Percentiles rank a stretch among this genome's conserved stretches.
Conservation (phyloP, 2,888 invertebrate genomes). For the Harpagoxenus sublaevis region DNA sequence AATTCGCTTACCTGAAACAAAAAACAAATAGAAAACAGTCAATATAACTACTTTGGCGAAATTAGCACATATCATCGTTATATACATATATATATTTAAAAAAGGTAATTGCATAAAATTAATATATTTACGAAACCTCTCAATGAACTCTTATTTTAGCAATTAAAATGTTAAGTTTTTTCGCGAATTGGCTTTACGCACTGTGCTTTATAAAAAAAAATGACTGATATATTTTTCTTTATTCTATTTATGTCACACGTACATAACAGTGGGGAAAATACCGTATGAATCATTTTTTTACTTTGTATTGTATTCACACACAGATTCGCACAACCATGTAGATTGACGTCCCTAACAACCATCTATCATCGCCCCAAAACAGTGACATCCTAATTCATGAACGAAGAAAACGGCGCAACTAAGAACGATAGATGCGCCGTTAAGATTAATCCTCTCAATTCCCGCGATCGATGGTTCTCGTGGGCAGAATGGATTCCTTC, state of each 20-base stretch:
- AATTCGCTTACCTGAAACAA: too few relatives aligned
- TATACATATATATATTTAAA: background rate
- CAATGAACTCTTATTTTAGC: background rate
- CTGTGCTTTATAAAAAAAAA: background rate
- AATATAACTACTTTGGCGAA: too few relatives aligned
- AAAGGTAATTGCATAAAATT: background rate
- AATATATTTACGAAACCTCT: background rate
- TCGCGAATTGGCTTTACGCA: background rate
- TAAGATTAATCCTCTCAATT: conserved; percentile 80
- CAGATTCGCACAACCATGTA: conserved; percentile 10
- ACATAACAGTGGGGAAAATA: background rate
- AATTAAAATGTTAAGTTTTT: background rate
- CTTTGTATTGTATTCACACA: background rate
- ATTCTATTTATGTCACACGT: background rate
- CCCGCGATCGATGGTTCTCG: conserved; percentile 62
- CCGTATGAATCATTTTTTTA: background rate
- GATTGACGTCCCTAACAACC: conserved; percentile 42
- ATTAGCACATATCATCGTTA: too few relatives aligned
- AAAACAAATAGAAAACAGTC: too few relatives aligned
- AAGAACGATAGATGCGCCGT: conserved; percentile 76
- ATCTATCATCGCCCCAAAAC: conserved; percentile 73
- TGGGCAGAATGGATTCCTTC: conserved; percentile 61
- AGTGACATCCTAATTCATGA: conserved; percentile 57
- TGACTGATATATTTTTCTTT: background rate
- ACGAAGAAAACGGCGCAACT: conserved; percentile 60